These are phyloP conservation scores for Coregonus sp. DNA, from an alignment of 2,797 vertebrate genomes.

Conservation along the genomic window DNA sequence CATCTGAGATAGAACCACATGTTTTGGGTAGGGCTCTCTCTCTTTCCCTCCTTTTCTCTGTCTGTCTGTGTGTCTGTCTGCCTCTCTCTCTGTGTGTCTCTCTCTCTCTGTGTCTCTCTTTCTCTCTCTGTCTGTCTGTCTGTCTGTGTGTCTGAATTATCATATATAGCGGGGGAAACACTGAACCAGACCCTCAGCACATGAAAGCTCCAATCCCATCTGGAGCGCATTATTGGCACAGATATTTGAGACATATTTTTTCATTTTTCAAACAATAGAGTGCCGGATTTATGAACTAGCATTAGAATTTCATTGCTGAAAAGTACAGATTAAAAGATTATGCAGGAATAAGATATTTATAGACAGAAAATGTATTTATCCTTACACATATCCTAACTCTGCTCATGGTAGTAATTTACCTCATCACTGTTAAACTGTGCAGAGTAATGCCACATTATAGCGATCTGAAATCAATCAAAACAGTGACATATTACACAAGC, in stretches of 20 bases:
- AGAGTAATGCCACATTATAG: conserved; percentile 38
- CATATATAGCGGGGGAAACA: conserved; percentile 50
- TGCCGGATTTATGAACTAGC: conserved; percentile 84
- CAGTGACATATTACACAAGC: conserved; percentile 32
- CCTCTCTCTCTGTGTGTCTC: background rate
- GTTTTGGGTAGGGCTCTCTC: background rate
- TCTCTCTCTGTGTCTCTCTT: background rate
- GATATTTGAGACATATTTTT: conserved; percentile 86
- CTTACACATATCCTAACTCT: conserved; percentile 42
- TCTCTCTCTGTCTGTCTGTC: background rate
- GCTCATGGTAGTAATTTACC: background rate
- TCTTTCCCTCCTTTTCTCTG: background rate
- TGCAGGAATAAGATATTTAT: conserved; percentile 64
- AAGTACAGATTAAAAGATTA: conserved; percentile 79
- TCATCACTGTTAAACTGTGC: conserved; percentile 33
- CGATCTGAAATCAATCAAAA: conserved; percentile 46
- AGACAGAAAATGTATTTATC: conserved; percentile 56
- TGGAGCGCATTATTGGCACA: conserved; percentile 81
- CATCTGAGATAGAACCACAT: no score
- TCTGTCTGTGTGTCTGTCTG: background rate
- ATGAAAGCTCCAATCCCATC: conserved; percentile 79
- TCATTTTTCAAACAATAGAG: conserved; percentile 83
- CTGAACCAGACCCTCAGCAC: conserved; percentile 68
- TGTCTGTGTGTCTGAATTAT: conserved; percentile 57
- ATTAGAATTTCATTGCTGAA: conserved; percentile 82